Conservation (phyloP, 2,113 vertebrate genomes). For the Pionites leucogaster region DNA sequence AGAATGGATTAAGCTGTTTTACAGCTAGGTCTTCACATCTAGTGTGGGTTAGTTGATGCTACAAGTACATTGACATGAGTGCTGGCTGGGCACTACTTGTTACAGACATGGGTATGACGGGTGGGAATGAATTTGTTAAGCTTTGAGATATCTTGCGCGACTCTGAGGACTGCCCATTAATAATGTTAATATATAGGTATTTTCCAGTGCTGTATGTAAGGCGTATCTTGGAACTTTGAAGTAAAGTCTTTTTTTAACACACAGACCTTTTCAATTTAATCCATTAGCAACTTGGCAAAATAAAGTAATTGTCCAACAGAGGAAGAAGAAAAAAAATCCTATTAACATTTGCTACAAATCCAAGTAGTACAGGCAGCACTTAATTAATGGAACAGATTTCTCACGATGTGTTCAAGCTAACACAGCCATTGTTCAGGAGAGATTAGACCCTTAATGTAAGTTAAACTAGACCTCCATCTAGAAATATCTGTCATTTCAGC, state of each 20-base stretch:
- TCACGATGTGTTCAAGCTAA: conserved; percentile 63
- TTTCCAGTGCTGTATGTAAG: conserved; percentile 26
- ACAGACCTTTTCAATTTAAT: conserved; percentile 34
- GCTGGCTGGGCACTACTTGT: background rate
- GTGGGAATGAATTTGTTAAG: conserved; percentile 24
- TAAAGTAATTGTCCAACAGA: conserved; percentile 67
- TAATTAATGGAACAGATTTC: conserved; percentile 71
- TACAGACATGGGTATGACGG: background rate
- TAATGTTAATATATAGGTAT: conserved; percentile 49
- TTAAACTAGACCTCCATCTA: conserved; percentile 70
- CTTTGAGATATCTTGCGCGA: background rate
- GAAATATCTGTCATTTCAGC: conserved; percentile 70
- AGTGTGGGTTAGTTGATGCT: background rate
- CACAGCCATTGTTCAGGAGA: conserved; percentile 62
- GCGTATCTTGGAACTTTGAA: conserved; percentile 50
- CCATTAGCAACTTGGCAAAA: conserved; percentile 59
- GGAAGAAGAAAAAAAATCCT: conserved; percentile 60
- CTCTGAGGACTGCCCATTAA: conserved; percentile 38
- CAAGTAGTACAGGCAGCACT: conserved; percentile 54
- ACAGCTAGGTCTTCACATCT: background rate
- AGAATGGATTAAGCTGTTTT: background rate
- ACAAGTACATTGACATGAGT: background rate
- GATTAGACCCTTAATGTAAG: conserved; percentile 67
- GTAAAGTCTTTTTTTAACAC: background rate
- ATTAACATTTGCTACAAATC: conserved; percentile 66